Evolutionary conservation across 2,797 vertebrate genomes (phyloP), one percentile per base, ranked within the genome.

Genomic region (Sphenodon punctatus): DNA sequence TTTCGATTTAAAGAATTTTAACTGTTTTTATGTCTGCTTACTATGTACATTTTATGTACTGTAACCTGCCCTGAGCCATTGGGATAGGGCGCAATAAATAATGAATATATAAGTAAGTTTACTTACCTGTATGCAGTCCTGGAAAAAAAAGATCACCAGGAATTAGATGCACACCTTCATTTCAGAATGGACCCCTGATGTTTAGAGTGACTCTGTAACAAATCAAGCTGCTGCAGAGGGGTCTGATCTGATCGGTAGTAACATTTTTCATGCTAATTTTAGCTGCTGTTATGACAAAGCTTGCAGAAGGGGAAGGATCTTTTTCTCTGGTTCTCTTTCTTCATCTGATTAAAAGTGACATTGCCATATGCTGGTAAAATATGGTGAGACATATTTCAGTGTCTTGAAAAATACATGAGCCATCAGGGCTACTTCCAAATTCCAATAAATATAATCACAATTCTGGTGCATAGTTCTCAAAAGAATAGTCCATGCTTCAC

Each of bases 341-440:
- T 86, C 49, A 82, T 32, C 53, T 92, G 83, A 45, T 74, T 38
- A 61, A 79, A 70, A 90, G 84, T 75, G 85, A 72, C 68, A 84
- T 67, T 75, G 49, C 49, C 53, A 46, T 70, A 70, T 78, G 45
- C 56, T 63, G 58, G 32, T 83, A 72, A 89, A 90, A 82, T 87
- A 85, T 59, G 59, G 61, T 36, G 59, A 67, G 55, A 80, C 51
- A 84, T 15, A 80, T 80, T 86, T 84, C 72, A 84, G 10, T 79
- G 79, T 75, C 43, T 65, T 91, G 64, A 90, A 91, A 91, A 89
- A 89, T 85, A 79, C 25, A 87, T 76, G 73, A 82, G 75, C 38
- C 66, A 75, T 81, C 73, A 86, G 82, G 38, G 56, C 34, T 77
- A 79, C 81, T 88, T 88, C 79, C 73, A 87, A 60, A 80, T 83